phyloP scores from a whole-genome alignment of 2,113 vertebrate genomes.

The Alosa alosa region DNA sequence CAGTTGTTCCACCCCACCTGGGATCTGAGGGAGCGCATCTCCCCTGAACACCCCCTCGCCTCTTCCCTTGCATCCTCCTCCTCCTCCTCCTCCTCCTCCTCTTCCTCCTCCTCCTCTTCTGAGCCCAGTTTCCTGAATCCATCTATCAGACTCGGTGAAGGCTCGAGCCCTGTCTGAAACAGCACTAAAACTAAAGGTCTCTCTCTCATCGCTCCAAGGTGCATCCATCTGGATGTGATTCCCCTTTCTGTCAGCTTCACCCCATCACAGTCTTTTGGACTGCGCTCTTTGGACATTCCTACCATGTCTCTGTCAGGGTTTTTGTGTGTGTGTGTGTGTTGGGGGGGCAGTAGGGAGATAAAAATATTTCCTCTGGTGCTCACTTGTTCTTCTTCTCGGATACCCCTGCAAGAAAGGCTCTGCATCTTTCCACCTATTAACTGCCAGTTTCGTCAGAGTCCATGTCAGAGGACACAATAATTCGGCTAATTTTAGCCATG shows the following conservation, averaged over 20 bases:
- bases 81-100: not conserved
- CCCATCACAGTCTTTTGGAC: not conserved
- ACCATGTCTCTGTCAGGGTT: too few species aligned
- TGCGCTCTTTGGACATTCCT: too few species aligned
- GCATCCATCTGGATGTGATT: conserved; percentile 8
- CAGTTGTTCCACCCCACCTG: conserved; percentile 1
- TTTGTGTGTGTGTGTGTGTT: too few species aligned
- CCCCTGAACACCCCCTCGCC: not conserved
- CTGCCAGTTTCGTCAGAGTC: not conserved
- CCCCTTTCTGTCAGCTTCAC: not conserved
- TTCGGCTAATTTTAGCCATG: not conserved
- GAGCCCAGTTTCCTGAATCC: not conserved
- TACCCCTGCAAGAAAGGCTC: not conserved
- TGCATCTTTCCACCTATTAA: not conserved
- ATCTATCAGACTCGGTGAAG: not conserved
- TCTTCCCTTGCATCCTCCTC: not conserved
- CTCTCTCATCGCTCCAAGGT: not conserved
- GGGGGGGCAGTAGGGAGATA: not conserved
- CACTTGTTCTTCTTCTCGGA: not conserved
- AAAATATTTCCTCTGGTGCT: not conserved
- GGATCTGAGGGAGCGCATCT: not conserved
- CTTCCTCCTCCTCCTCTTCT: not conserved
- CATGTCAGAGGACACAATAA: not conserved
- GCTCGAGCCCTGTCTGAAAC: not conserved
- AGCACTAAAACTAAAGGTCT: not conserved